phyloP scores from a whole-genome alignment of 2,888 invertebrate species.

The Brachycybe producta region DNA sequence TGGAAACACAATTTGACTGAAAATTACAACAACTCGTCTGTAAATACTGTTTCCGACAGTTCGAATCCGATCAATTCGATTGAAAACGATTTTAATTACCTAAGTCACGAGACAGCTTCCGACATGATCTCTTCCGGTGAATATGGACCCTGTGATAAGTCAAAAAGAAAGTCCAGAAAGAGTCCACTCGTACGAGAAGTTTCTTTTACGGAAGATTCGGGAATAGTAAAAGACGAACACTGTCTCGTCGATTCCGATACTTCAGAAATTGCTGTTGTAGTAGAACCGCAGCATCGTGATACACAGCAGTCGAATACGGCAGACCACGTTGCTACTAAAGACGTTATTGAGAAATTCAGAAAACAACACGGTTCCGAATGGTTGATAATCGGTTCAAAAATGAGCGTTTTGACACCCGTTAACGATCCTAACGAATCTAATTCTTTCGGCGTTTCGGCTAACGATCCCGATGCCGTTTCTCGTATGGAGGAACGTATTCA shows the following conservation, averaged over 20 bases:
- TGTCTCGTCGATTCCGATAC: too few relatives aligned
- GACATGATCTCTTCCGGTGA: too few relatives aligned
- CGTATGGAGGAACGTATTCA: not conserved
- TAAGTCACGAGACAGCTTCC: too few relatives aligned
- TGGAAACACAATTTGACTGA: too few relatives aligned
- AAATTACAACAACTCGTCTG: too few relatives aligned
- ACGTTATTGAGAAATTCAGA: slow-evolving; percentile 44
- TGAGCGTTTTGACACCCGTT: slow-evolving; percentile 2
- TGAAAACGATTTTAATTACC: too few relatives aligned
- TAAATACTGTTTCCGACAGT: too few relatives aligned
- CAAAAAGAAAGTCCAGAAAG: slow-evolving; percentile 11
- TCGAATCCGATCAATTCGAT: too few relatives aligned
- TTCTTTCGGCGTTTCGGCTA: not conserved
- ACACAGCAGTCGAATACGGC: slow-evolving; percentile 29
- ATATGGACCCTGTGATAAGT: not conserved
- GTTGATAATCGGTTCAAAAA: slow-evolving; percentile 31
- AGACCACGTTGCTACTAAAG: too few relatives aligned
- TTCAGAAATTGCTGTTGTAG: too few relatives aligned
- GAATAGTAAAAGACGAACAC: not conserved
- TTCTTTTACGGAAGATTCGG: not conserved
- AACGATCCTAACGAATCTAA: not conserved
- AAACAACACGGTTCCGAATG: slow-evolving; percentile 47
- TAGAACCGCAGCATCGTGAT: not conserved
- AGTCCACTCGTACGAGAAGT: slow-evolving; percentile 2
- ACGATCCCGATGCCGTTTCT: not conserved